A percentile compares a stretch with the other conserved stretches of the same genome.
Conservation (phyloP, 2,888 invertebrate genomes). For the Acronicta aceris region DNA sequence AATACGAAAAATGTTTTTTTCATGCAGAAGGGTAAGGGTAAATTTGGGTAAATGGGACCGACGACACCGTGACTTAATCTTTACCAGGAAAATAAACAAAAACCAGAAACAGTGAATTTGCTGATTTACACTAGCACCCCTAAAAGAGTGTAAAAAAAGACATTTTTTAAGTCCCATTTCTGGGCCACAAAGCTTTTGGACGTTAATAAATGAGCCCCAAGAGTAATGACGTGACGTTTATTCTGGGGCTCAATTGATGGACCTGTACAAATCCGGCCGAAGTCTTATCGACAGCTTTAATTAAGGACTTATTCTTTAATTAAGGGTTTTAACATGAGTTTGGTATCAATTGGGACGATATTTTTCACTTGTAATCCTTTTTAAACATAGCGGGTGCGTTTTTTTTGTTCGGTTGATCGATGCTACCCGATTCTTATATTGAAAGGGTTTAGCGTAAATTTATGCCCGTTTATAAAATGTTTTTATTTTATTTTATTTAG, state of each 20-base stretch:
- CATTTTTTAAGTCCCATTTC: constrained; percentile 61
- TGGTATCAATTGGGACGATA: constrained; percentile 14
- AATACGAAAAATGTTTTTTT: too few relatives aligned
- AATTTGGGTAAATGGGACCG: background rate
- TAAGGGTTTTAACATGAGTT: constrained; percentile 41
- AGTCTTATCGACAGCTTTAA: constrained; percentile 60
- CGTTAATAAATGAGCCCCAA: constrained; percentile 69
- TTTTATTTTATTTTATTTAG: too few relatives aligned
- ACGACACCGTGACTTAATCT: background rate
- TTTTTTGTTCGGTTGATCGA: background rate
- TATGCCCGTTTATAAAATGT: too few relatives aligned
- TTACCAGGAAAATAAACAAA: constrained; percentile 28
- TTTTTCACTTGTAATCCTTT: constrained; percentile 2
- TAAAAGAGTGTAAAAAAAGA: constrained; percentile 47
- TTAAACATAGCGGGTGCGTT: background rate
- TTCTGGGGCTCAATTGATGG: constrained; percentile 74
- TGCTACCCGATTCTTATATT: background rate
- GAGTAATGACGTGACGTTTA: constrained; percentile 73
- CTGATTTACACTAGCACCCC: constrained; percentile 28
- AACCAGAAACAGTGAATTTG: constrained; percentile 18
- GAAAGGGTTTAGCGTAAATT: too few relatives aligned
- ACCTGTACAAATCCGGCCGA: constrained; percentile 45
- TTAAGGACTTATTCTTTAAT: constrained; percentile 56
- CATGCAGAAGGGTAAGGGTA: too few relatives aligned
- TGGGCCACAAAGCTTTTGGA: constrained; percentile 62